Conservation (phyloP, 37 sponge, comb jelly and placozoan genomes). For the Agelas oroides region DNA sequence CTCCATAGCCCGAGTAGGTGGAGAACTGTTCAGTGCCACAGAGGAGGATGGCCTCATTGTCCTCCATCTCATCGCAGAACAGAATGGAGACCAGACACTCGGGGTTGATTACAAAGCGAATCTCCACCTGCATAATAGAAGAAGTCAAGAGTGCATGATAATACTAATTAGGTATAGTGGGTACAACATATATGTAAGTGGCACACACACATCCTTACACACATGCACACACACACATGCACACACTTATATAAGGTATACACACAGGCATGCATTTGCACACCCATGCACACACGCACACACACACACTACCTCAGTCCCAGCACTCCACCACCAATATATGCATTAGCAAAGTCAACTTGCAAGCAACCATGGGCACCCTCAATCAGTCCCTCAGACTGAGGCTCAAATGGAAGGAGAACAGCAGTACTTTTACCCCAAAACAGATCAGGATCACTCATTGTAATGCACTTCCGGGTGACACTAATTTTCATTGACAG, state of each 20-base stretch:
- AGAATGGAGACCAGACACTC: constrained; percentile 79
- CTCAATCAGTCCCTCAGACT: constrained; percentile 53
- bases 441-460: not conserved
- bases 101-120: constrained; percentile 79
- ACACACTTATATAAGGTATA: not conserved
- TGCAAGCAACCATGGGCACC: constrained; percentile 63
- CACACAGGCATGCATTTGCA: too few species aligned
- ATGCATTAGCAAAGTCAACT: constrained; percentile 84
- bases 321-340: constrained; percentile 89
- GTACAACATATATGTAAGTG: too few species aligned
- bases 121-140: constrained; percentile 81
- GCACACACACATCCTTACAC: too few species aligned
- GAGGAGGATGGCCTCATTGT: constrained; percentile 77
- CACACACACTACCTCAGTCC: constrained; percentile 80
- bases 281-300: not conserved
- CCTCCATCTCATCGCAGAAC: constrained; percentile 70
- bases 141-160: too few species aligned
- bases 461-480: constrained; percentile 14
- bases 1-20: constrained; percentile 74
- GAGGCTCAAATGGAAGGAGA: constrained; percentile 33
- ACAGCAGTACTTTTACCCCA: constrained; percentile 48
- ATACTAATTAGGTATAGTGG: too few species aligned
- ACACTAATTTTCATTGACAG: constrained; percentile 35
- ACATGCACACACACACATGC: not conserved
- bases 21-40: constrained; percentile 83